Evolutionary conservation across 2,113 vertebrate species (phyloP), one percentile per base, ranked within the genome.

Genomic region (Phalacrocorax brasilianus): DNA sequence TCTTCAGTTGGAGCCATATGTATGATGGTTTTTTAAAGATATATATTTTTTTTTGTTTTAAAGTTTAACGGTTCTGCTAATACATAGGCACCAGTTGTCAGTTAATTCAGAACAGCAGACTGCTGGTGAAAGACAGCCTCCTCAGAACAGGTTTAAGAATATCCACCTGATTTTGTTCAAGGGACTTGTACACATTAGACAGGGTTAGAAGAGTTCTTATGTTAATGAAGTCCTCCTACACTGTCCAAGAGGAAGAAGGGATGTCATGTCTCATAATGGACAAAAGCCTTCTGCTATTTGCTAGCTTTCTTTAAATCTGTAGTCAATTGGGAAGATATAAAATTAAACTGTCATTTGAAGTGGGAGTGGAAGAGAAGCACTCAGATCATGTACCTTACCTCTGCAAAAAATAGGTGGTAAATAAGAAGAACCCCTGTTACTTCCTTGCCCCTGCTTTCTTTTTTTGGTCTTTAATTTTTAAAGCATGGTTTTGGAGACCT

Each of bases 31-130:
- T 47, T 88, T 53, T 27, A n/a, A 44, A 17, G 6, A 16, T 35
- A 35, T 35, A 35, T 35, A n/a, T 44, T 15, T 24, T 73, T 44
- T 15, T 24, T 93, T 77, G 30, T 32, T 88, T 91, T 72, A 59
- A 85, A 72, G 75, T 95, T 88, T 75, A 72, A 50, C 78, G 85
- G 24, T 90, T 85, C 44, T 94, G 38, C 52, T 93, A 76, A 72
- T 79, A 56, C 58, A 8, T 52, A 80, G 79, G 67, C 24, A 52
- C 30, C 53, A 86, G 65, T 85, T 83, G 89, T 50, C 71, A 56
- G 28, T 88, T 85, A 92, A 79, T 92, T 91, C 71, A 88, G 88
- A 93, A 82, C 44, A 90, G 73, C 82, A 88, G 71, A 45, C 32
- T 90, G 71, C 75, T 80, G 19, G 30, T 91, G 59, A 86, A 65